A percentile compares a stretch with the other conserved stretches of the same genome.
Evolutionary conservation across 2,888 invertebrate genomes (phyloP).

Genomic region (Cryptops parisi): DNA sequence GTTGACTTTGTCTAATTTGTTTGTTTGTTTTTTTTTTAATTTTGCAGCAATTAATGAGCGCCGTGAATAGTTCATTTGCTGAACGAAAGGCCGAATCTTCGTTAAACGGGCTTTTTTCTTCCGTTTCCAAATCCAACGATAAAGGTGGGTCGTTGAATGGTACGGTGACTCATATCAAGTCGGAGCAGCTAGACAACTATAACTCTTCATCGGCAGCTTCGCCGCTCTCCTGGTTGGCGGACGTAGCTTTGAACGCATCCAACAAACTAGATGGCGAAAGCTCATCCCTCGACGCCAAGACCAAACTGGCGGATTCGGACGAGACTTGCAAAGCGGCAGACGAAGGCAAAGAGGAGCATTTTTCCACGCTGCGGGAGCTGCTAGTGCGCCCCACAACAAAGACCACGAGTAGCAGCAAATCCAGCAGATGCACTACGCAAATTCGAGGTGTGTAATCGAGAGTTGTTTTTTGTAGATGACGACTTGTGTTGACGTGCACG

Average conservation of each 20-base stretch:
- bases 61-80: conserved; percentile 13
- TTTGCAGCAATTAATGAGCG: conserved; percentile 24
- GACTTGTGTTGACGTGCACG: too few species aligned
- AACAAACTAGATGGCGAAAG: conserved; percentile 21
- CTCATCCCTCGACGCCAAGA: conserved; percentile 21
- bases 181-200: conserved; percentile 38
- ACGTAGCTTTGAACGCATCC: conserved; percentile 45
- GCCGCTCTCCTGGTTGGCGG: conserved; percentile 50
- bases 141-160: conserved; percentile 26
- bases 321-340: conserved; percentile 43
- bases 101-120: conserved; percentile 21
- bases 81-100: conserved; percentile 2
- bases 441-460: too few species aligned
- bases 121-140: conserved; percentile 27
- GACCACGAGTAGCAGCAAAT: conserved; percentile 30
- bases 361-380: conserved; percentile 64
- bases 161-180: conserved; percentile 24
- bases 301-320: neutral
- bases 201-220: conserved; percentile 30
- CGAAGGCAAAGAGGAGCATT: conserved; percentile 47
- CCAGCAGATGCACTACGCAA: neutral
- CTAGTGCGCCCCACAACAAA: conserved; percentile 51
- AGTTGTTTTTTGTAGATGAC: too few species aligned
- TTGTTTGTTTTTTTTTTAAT: conserved; percentile 15
- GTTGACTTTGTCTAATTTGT: too few species aligned